Evolutionary conservation across 2,888 invertebrate species (phyloP).

Genomic region (Zygothrica quintamaculata): DNA sequence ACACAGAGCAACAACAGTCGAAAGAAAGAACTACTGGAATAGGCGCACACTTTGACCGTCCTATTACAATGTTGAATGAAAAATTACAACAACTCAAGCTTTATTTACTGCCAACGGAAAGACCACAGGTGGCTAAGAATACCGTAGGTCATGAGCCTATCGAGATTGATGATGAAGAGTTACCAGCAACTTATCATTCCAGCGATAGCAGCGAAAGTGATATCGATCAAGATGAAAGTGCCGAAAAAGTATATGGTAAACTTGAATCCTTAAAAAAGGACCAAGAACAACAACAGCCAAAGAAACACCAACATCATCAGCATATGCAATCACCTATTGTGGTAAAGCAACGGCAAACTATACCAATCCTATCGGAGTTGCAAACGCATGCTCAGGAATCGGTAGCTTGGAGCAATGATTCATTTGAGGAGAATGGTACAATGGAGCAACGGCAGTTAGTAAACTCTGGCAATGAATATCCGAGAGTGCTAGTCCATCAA

Average conservation of each 20-base stretch:
- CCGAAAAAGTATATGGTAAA: conserved; percentile 47
- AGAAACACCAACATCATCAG: conserved; percentile 10
- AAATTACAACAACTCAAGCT: conserved; percentile 78
- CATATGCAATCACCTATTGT: conserved; percentile 21
- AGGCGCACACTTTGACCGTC: conserved; percentile 64
- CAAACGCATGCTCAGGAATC: conserved; percentile 34
- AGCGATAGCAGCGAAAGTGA: conserved; percentile 58
- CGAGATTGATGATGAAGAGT: conserved; percentile 65
- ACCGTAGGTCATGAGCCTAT: conserved; percentile 46
- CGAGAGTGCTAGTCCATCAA: conserved; percentile 82
- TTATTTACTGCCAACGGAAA: conserved; percentile 42
- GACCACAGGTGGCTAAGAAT: conserved; percentile 25
- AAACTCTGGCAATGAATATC: conserved; percentile 55
- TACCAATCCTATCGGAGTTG: conserved; percentile 44
- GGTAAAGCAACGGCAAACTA: conserved; percentile 43
- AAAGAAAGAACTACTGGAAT: conserved; percentile 62
- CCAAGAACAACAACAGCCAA: background rate
- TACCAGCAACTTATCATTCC: conserved; percentile 62
- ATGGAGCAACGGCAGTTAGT: conserved; percentile 39
- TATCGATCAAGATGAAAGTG: conserved; percentile 41
- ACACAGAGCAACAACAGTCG: conserved; percentile 55
- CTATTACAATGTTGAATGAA: conserved; percentile 77
- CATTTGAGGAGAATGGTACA: conserved; percentile 60
- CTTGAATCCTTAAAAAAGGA: background rate
- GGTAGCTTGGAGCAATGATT: conserved; percentile 78